phyloP scores from a whole-genome alignment of 2,888 invertebrate species.

The Hymenopus coronatus region DNA sequence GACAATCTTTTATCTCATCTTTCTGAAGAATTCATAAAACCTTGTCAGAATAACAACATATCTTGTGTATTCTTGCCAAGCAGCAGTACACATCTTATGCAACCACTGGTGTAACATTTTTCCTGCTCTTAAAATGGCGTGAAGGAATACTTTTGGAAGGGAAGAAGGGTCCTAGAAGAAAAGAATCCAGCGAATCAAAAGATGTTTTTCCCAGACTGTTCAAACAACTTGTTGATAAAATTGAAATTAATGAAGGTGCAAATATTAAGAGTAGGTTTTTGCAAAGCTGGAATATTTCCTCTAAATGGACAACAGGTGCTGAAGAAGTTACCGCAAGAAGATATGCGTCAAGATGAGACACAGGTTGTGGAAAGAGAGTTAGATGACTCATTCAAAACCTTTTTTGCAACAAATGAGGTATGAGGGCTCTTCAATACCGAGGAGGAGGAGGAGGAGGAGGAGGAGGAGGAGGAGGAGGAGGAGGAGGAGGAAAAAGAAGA shows the following conservation, averaged over 20 bases:
- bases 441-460: neutral
- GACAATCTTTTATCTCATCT: too few species aligned
- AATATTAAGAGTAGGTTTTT: slow-evolving; percentile 5
- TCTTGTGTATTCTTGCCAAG: too few species aligned
- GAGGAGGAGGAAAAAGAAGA: too few species aligned
- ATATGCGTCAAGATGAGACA: neutral
- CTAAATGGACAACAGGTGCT: neutral
- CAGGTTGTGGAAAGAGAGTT: neutral
- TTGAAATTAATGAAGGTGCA: neutral
- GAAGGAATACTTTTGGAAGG: too few species aligned
- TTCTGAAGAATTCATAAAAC: too few species aligned
- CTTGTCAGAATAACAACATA: too few species aligned
- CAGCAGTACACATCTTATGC: too few species aligned
- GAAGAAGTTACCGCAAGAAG: neutral
- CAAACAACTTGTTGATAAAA: neutral
- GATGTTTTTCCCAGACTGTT: neutral
- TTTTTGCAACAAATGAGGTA: neutral
- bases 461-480: too few species aligned
- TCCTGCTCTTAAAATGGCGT: too few species aligned
- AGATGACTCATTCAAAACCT: neutral
- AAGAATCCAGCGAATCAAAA: neutral
- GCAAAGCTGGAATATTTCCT: neutral
- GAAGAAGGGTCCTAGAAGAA: too few species aligned
- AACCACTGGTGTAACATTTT: too few species aligned
- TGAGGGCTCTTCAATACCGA: neutral